These are phyloP conservation scores for Ctenoplectra terminalis DNA, from an alignment of 1,140 invertebrate species.

Conservation along the genomic window DNA sequence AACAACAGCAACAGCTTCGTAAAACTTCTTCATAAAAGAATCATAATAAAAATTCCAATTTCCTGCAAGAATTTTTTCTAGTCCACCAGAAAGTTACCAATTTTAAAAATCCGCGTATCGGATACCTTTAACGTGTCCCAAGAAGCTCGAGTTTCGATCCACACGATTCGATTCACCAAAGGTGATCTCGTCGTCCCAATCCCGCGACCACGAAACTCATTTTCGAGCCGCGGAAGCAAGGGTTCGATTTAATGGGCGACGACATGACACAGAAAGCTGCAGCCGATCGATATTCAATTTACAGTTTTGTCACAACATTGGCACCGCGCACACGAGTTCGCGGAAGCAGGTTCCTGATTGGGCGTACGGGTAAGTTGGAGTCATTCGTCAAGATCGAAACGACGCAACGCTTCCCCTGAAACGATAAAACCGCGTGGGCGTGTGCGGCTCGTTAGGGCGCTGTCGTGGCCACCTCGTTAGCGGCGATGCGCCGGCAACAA, in stretches of 20 bases:
- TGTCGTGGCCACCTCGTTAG: constrained; percentile 63
- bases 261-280: constrained; percentile 72
- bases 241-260: constrained; percentile 69
- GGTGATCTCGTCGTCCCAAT: neutral
- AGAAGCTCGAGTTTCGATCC: neutral
- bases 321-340: constrained; percentile 68
- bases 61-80: too few relatives aligned
- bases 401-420: constrained; percentile 38
- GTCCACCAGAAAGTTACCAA: too few relatives aligned
- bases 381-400: constrained; percentile 47
- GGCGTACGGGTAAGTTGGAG: neutral
- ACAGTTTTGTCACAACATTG: constrained; percentile 79
- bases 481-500: constrained; percentile 44
- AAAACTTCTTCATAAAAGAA: too few relatives aligned
- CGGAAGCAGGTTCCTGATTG: constrained; percentile 46
- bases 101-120: too few relatives aligned
- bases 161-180: too few relatives aligned
- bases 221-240: neutral
- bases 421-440: constrained; percentile 63
- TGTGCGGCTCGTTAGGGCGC: constrained; percentile 55
- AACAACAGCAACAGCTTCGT: too few relatives aligned
- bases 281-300: constrained; percentile 82
- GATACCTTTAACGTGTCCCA: too few relatives aligned
- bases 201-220: neutral
- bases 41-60: too few relatives aligned